These are phyloP conservation scores for Philaethria dido DNA, from an alignment of 2,888 invertebrate genomes.

Conservation along the genomic window DNA sequence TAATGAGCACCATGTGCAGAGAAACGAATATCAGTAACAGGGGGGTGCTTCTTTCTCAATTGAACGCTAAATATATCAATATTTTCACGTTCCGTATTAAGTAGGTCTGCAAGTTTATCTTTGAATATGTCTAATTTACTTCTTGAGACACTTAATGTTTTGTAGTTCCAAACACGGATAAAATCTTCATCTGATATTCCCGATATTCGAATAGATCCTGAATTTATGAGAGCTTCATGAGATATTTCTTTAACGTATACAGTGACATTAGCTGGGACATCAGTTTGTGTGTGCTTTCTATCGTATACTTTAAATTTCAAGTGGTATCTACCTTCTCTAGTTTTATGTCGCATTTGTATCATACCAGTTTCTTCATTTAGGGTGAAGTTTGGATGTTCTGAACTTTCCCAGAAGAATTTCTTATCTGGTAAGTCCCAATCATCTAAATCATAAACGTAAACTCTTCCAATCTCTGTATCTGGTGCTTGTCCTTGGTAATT, in stretches of 20 bases:
- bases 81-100: constrained; percentile 93
- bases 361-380: constrained; percentile 96
- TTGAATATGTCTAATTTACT: constrained; percentile 96
- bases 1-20: constrained; percentile 98
- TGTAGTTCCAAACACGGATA: constrained; percentile 96
- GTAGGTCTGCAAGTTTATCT: constrained; percentile 92
- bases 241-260: constrained; percentile 97
- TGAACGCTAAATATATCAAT: constrained; percentile 99
- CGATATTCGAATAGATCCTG: constrained; percentile 96
- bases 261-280: constrained; percentile 98
- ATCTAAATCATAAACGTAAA: constrained; percentile 98
- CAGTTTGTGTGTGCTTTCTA: constrained; percentile 96
- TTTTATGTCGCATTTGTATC: constrained; percentile 97
- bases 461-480: constrained; percentile 95
- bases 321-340: constrained; percentile 93
- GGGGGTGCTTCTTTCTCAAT: constrained; percentile 92
- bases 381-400: constrained; percentile 93
- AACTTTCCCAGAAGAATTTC: constrained; percentile 96
- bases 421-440: constrained; percentile 99
- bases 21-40: constrained; percentile 95
- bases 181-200: constrained; percentile 98
- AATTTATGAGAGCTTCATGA: constrained; percentile 97
- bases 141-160: constrained; percentile 91
- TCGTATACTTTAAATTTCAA: constrained; percentile 95
- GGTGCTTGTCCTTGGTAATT: constrained; percentile 97